These are phyloP conservation scores for Cercopithecus mona DNA, from an alignment of 2,113 vertebrate genomes.

Conservation along the genomic window DNA sequence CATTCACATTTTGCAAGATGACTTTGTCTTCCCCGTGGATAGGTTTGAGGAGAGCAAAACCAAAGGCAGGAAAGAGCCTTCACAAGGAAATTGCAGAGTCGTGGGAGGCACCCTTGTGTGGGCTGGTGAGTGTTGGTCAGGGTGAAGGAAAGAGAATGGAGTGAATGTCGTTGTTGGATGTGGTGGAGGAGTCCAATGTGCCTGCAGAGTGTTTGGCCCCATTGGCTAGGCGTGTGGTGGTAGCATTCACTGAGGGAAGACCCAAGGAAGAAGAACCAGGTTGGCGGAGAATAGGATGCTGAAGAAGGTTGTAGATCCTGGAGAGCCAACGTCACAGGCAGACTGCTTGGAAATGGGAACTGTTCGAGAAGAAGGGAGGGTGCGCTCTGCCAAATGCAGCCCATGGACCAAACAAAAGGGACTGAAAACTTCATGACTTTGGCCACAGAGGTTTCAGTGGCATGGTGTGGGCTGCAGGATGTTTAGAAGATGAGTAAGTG, in stretches of 20 bases:
- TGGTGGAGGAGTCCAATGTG: background rate
- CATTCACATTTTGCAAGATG: background rate
- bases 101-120: accelerated
- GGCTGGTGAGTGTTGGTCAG: background rate
- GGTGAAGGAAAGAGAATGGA: background rate
- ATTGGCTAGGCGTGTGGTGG: background rate
- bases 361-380: background rate
- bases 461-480: accelerated
- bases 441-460: background rate
- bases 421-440: no score
- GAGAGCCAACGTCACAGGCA: background rate
- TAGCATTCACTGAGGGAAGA: background rate
- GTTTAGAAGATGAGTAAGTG: background rate
- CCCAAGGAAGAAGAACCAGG: background rate
- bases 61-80: background rate
- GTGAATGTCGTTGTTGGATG: no score
- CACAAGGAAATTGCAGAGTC: background rate
- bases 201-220: background rate
- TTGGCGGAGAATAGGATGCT: background rate
- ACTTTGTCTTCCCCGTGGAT: background rate
- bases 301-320: background rate
- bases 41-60: background rate
- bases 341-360: background rate
- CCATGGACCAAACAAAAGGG: background rate
- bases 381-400: no score